These are phyloP conservation scores for Oreonectes daqikongensis DNA, from an alignment of 2,797 vertebrate species.

Conservation along the genomic window DNA sequence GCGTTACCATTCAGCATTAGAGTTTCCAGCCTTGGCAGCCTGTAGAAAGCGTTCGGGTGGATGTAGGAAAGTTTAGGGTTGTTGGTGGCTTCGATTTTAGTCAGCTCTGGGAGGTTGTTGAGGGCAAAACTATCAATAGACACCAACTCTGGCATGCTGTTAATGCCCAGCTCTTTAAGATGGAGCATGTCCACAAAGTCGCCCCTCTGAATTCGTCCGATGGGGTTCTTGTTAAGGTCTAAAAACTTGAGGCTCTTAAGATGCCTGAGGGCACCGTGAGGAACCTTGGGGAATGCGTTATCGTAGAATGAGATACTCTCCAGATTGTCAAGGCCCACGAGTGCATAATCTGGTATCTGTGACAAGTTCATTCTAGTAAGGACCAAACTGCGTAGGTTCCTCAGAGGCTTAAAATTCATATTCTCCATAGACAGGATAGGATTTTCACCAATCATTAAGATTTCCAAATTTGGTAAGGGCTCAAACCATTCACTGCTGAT, in stretches of 20 bases:
- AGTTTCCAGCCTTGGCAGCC: conserved; percentile 91
- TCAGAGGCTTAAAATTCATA: conserved; percentile 93
- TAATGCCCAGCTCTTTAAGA: conserved; percentile 96
- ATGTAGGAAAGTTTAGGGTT: conserved; percentile 96
- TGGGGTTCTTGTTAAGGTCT: conserved; percentile 98
- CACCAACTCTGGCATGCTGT: conserved; percentile 96
- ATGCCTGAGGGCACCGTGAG: conserved; percentile 87
- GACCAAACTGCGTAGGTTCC: conserved; percentile 93
- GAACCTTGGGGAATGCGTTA: conserved; percentile 90
- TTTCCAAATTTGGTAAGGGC: conserved; percentile 89
- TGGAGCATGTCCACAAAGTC: conserved; percentile 98
- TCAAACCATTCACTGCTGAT: conserved; percentile 94
- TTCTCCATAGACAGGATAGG: conserved; percentile 88
- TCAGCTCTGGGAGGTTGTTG: conserved; percentile 95
- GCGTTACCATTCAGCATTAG: conserved; percentile 97
- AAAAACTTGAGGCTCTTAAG: conserved; percentile 94
- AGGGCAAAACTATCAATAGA: conserved; percentile 96
- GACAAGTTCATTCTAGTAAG: conserved; percentile 95
- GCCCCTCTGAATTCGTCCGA: conserved; percentile 90
- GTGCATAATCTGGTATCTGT: conserved; percentile 88
- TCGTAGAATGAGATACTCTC: conserved; percentile 99
- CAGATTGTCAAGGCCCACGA: conserved; percentile 91
- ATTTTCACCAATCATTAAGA: conserved; percentile 98
- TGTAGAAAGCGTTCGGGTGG: conserved; percentile 95
- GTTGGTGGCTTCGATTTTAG: conserved; percentile 99